These are phyloP conservation scores for Ceyx melanurus DNA, from an alignment of 2,113 vertebrate genomes.

Conservation along the genomic window DNA sequence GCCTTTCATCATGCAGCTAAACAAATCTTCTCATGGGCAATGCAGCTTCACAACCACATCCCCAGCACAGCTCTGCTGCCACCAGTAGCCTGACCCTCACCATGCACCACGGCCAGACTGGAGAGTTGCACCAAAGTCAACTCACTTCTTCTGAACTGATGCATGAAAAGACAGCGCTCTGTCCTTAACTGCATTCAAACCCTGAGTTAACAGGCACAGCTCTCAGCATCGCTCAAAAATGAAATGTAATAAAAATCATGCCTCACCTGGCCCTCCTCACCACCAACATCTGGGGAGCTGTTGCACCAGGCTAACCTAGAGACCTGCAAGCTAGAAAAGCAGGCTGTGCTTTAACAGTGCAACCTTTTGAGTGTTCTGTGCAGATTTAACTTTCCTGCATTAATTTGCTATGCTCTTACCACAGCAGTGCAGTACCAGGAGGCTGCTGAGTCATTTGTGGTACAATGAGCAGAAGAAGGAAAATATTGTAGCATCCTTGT, in stretches of 20 bases:
- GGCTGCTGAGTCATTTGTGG: conserved; percentile 8
- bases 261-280: not conserved
- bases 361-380: not conserved
- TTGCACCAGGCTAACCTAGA: not conserved
- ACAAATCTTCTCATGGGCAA: not conserved
- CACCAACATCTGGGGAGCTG: not conserved
- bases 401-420: not conserved
- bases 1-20: not conserved
- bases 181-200: not conserved
- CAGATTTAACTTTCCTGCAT: not conserved
- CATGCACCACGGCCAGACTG: accelerated
- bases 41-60: not conserved
- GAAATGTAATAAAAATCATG: not conserved
- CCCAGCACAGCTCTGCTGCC: accelerated
- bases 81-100: not conserved
- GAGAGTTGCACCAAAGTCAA: not conserved
- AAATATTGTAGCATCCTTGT: not conserved
- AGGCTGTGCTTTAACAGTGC: not conserved
- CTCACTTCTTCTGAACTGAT: not conserved
- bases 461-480: not conserved
- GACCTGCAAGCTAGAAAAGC: not conserved
- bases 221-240: not conserved
- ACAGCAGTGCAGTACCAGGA: not conserved
- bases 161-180: not conserved
- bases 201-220: not conserved